Evolutionary conservation across 2,113 vertebrate species (phyloP).

Genomic region (Corynorhinus townsendii): DNA sequence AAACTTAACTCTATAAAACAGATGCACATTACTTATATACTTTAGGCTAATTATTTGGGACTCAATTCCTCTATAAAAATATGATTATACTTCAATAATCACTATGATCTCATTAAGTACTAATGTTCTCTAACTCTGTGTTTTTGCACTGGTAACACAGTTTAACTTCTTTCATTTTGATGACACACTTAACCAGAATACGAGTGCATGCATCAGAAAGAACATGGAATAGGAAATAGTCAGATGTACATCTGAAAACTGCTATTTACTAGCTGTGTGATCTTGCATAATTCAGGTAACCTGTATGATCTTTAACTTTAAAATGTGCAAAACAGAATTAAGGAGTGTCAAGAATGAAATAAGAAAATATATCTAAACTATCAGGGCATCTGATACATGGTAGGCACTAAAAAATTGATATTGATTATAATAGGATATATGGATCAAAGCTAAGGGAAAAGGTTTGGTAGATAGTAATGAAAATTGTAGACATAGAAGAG

Average conservation of each 20-base stretch:
- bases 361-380: conserved; percentile 26
- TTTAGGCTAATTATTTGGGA: not conserved
- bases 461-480: not conserved
- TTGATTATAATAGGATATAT: not conserved
- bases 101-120: not conserved
- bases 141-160: not conserved
- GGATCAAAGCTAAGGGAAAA: not conserved
- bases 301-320: not conserved
- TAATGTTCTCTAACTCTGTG: not conserved
- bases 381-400: not conserved
- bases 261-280: not conserved
- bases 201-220: not conserved
- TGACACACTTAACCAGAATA: not conserved
- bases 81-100: not conserved
- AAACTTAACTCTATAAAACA: conserved; percentile 17
- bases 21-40: not conserved
- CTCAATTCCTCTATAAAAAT: conserved; percentile 1
- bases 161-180: not conserved
- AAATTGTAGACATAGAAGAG: not conserved
- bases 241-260: not conserved
- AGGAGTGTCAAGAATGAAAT: not conserved
- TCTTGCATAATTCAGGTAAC: not conserved
- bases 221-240: not conserved
- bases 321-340: not conserved
- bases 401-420: not conserved